These are phyloP conservation scores for Drosophila pruinosa DNA, from an alignment of 1,140 invertebrate species.

Conservation along the genomic window DNA sequence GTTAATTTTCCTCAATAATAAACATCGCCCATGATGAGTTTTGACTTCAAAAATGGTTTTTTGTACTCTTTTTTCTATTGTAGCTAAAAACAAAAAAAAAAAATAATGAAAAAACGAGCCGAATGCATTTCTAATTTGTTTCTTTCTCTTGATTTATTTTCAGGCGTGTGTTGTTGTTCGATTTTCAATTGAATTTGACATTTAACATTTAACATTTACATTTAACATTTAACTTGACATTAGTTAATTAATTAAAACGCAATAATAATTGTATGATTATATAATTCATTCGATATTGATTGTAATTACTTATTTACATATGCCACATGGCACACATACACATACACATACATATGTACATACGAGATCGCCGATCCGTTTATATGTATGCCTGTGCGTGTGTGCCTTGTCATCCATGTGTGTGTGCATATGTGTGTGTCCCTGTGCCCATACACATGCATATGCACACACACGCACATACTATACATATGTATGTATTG, in stretches of 20 bases:
- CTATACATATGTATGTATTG: conserved; percentile 5
- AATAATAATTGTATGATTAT: conserved; percentile 77
- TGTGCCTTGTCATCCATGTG: conserved; percentile 12
- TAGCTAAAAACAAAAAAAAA: conserved; percentile 53
- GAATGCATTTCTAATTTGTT: conserved; percentile 75
- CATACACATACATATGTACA: not conserved
- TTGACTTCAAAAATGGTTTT: conserved; percentile 62
- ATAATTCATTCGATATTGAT: conserved; percentile 74
- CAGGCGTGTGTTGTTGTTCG: conserved; percentile 79
- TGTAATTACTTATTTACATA: conserved; percentile 67
- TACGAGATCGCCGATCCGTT: not conserved
- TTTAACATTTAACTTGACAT: conserved; percentile 63
- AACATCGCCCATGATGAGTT: conserved; percentile 68
- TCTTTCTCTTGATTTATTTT: conserved; percentile 79
- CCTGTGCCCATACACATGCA: no score
- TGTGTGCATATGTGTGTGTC: not conserved
- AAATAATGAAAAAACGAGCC: conserved; percentile 26
- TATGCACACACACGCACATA: conserved; percentile 10
- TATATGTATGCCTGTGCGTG: not conserved
- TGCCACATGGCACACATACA: conserved; percentile 22
- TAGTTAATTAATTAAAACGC: conserved; percentile 64
- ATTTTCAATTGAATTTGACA: conserved; percentile 78
- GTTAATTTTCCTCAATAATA: conserved; percentile 57
- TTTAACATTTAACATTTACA: conserved; percentile 54
- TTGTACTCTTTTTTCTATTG: conserved; percentile 69